Percentiles rank a stretch among this genome's conserved stretches.
phyloP scores from a whole-genome alignment of 2,113 vertebrate genomes.

The Polyodon spathula region DNA sequence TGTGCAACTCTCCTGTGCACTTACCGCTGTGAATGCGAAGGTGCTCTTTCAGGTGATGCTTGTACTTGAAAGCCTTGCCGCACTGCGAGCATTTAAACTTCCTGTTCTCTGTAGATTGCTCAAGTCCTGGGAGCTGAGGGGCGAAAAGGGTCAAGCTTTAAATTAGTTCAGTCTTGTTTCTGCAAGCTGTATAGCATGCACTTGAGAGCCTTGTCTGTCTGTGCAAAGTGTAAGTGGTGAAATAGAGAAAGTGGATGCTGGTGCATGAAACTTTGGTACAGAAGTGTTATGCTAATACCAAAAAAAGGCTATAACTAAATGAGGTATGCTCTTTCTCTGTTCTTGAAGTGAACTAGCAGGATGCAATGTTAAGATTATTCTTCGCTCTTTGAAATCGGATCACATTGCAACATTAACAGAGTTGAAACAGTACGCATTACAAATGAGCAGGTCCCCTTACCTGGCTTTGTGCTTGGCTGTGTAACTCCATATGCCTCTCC shows the following conservation, averaged over 20 bases:
- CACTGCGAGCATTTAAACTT: slow-evolving; percentile 71
- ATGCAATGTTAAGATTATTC: no score
- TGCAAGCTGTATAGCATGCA: not conserved
- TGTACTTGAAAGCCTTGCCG: slow-evolving; percentile 75
- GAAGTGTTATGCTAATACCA: no score
- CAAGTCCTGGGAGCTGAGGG: slow-evolving; percentile 26
- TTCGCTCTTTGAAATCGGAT: no score
- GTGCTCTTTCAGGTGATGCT: slow-evolving; percentile 74
- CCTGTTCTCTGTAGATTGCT: slow-evolving; percentile 51
- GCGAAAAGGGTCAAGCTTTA: not conserved
- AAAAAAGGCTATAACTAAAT: no score
- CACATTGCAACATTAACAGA: no score
- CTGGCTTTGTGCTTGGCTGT: slow-evolving; percentile 51
- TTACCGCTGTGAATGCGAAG: slow-evolving; percentile 72
- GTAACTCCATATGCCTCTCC: slow-evolving; percentile 53
- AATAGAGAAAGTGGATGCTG: not conserved
- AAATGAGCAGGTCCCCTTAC: slow-evolving; percentile 22
- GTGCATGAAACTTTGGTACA: no score
- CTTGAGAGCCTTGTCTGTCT: not conserved
- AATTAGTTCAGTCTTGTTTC: not conserved
- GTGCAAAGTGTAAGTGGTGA: not conserved
- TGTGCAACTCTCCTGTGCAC: slow-evolving; percentile 11
- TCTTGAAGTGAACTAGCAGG: no score
- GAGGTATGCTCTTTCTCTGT: no score
- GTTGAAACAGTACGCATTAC: no score